Conservation (phyloP, 2,888 invertebrate genomes). For the Eupeodes luniger region DNA sequence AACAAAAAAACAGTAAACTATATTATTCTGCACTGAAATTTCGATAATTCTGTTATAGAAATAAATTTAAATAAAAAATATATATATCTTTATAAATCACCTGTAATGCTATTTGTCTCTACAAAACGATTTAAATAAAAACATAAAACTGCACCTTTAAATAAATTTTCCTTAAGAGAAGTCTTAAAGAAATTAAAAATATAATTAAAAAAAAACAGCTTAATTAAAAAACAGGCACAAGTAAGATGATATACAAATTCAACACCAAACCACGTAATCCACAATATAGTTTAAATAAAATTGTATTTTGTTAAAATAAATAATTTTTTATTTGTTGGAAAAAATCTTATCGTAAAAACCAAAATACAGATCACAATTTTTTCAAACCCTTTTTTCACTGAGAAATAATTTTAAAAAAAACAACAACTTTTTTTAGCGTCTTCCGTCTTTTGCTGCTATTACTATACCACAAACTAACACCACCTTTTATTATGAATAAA, state of each 20-base stretch:
- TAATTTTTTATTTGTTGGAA: slow-evolving; percentile 5
- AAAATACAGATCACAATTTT: slow-evolving; percentile 61
- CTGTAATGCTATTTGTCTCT: slow-evolving; percentile 72
- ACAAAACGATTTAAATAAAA: slow-evolving; percentile 61
- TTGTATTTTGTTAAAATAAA: slow-evolving; percentile 41
- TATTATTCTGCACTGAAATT: slow-evolving; percentile 73
- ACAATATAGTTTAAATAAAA: slow-evolving; percentile 57
- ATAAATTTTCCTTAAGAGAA: slow-evolving; percentile 52
- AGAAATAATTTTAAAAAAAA: slow-evolving; percentile 47
- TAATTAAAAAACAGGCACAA: slow-evolving; percentile 70
- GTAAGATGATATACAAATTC: slow-evolving; percentile 63
- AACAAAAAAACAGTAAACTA: slow-evolving; percentile 44
- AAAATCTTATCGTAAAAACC: slow-evolving; percentile 41
- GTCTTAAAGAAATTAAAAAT: slow-evolving; percentile 18
- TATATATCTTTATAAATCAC: slow-evolving; percentile 60
- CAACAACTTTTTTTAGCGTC: slow-evolving; percentile 49
- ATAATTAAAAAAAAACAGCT: slow-evolving; percentile 42
- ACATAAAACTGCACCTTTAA: slow-evolving; percentile 67
- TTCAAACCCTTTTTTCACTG: slow-evolving; percentile 48
- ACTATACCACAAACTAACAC: slow-evolving; percentile 60
- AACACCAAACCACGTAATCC: slow-evolving; percentile 72
- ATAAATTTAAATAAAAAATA: slow-evolving; percentile 14
- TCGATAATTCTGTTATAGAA: slow-evolving; percentile 72
- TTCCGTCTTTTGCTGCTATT: slow-evolving; percentile 66
- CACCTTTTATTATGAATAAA: slow-evolving; percentile 55